Evolutionary conservation across 2,888 invertebrate genomes (phyloP), one percentile per base, ranked within the genome.

Genomic region (Melanargia galathea): DNA sequence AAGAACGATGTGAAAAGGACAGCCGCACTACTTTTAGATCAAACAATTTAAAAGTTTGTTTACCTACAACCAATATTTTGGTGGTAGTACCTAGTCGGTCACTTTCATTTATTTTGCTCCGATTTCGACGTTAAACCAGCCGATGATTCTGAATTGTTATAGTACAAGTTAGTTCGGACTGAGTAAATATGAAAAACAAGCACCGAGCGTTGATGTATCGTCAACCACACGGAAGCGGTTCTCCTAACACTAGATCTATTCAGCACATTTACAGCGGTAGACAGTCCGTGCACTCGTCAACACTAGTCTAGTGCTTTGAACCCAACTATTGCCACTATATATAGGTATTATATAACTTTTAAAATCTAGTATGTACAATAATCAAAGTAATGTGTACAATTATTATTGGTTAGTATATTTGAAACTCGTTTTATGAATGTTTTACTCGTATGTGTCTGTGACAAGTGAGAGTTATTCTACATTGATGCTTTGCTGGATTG

Each of bases 141-240:
- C 63, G 70, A 69, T 74, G 70, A 63, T 63, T 67, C 60, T 49
- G 66, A 62, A 64, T 68, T 26, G 49, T 46, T 26, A 58, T 18
- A n/a, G n/a, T n/a, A 63, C 62, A 68, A 66, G 73, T 77, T 75
- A 75, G 72, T 73, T 64, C 62, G 65, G 67, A 68, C 76, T 75
- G 83, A 79, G 79, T 77, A 80, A 81, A 79, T 75, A 81, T 80
- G 80, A 69, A 82, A 77, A 85, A 77, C 72, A 77, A 74, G 74
- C 73, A 70, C 73, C 75, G 74, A 73, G 73, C 68, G 63, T 71
- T 68, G 74, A 68, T 73, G 73, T 67, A 10, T 65, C 66, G 73
- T 74, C 71, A 67, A 62, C 63, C 69, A 69, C 71, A 71, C 73
- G 69, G 72, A 77, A 74, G 66, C 63, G 68, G 71, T 69, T 40